phyloP scores from a whole-genome alignment of 1,140 invertebrate species.

The Teleopsis dalmanni region DNA sequence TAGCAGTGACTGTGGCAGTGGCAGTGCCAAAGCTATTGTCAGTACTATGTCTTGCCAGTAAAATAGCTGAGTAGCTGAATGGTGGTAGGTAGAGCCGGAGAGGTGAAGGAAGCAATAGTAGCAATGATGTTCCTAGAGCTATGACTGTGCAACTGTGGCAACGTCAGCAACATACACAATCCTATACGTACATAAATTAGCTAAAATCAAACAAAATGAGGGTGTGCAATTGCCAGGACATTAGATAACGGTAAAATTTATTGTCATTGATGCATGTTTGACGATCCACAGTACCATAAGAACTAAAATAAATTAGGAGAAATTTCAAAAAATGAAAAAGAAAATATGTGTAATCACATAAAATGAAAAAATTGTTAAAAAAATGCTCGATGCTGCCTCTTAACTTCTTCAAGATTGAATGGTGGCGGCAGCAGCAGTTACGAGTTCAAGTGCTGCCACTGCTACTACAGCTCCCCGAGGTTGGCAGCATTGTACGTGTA shows the following conservation, averaged over 20 bases:
- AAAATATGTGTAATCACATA: too few species aligned
- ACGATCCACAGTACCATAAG: neutral
- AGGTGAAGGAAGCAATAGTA: neutral
- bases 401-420: too few species aligned
- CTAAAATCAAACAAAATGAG: slow-evolving; percentile 20
- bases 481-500: too few species aligned
- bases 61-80: too few species aligned
- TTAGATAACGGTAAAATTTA: slow-evolving; percentile 20
- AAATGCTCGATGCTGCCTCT: too few species aligned
- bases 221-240: slow-evolving; percentile 18
- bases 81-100: neutral
- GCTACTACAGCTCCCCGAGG: too few species aligned
- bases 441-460: too few species aligned
- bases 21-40: too few species aligned
- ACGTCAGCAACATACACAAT: neutral
- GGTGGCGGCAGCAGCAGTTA: too few species aligned
- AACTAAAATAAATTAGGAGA: neutral
- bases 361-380: too few species aligned
- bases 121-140: neutral
- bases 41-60: too few species aligned
- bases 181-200: slow-evolving; percentile 13
- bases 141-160: neutral
- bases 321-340: neutral
- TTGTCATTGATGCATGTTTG: slow-evolving; percentile 16
- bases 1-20: neutral